phyloP scores from a whole-genome alignment of 2,888 invertebrate genomes.

The Epinotia bilunana region DNA sequence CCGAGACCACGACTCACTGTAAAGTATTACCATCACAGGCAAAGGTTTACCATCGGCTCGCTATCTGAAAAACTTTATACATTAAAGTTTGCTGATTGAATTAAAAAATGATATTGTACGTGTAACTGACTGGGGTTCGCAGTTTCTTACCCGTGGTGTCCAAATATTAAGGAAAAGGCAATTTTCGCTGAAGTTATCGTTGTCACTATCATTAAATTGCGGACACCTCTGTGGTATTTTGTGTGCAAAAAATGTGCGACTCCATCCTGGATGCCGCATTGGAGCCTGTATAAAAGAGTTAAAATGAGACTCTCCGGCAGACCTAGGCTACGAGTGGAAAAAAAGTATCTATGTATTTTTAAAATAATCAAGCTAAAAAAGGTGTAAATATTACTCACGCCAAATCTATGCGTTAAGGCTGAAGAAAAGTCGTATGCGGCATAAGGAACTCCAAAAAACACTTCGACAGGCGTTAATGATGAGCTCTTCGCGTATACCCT shows the following conservation, averaged over 20 bases:
- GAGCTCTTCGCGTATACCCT: conserved; percentile 86
- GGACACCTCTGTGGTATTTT: conserved; percentile 89
- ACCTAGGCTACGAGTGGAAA: not conserved
- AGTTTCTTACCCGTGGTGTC: conserved; percentile 88
- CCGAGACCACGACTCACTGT: conserved; percentile 85
- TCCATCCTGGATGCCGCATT: conserved; percentile 88
- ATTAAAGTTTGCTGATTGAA: conserved; percentile 31
- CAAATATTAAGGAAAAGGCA: conserved; percentile 96
- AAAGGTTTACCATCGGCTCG: conserved; percentile 80
- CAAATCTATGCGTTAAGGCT: conserved; percentile 88
- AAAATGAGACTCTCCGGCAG: not conserved
- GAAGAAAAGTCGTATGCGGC: conserved; percentile 87
- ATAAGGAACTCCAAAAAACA: conserved; percentile 92
- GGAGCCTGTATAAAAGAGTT: conserved; percentile 82
- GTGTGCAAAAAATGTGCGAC: conserved; percentile 87
- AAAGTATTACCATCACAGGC: conserved; percentile 89
- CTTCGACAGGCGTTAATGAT: conserved; percentile 86
- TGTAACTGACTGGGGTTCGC: not conserved
- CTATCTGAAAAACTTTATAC: conserved; percentile 68
- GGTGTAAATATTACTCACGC: conserved; percentile 72
- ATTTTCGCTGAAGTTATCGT: conserved; percentile 86
- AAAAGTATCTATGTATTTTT: not conserved
- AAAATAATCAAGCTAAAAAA: not conserved
- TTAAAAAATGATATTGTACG: no score
- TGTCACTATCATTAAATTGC: conserved; percentile 73